A percentile compares a stretch with the other conserved stretches of the same genome.
These are phyloP conservation scores for Magallana nippona DNA, from an alignment of 2,888 invertebrate genomes.

Conservation along the genomic window DNA sequence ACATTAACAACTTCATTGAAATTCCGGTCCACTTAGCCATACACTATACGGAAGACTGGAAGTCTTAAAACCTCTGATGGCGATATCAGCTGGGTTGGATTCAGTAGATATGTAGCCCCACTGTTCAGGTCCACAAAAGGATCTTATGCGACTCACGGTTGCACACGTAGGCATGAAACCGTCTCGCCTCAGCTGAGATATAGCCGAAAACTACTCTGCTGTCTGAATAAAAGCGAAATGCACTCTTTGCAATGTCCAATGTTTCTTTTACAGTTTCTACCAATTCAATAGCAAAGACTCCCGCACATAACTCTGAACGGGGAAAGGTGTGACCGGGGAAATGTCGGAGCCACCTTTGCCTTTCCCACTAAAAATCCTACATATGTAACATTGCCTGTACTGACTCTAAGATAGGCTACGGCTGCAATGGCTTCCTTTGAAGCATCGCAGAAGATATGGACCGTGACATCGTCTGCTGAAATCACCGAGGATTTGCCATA, in stretches of 20 bases:
- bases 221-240: conserved; percentile 49
- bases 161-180: conserved; percentile 55
- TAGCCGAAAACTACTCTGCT: conserved; percentile 55
- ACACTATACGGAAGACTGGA: conserved; percentile 17
- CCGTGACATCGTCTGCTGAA: background rate
- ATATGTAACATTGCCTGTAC: too few relatives aligned
- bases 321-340: too few relatives aligned
- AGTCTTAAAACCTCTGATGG: conserved; percentile 43
- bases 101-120: conserved; percentile 53
- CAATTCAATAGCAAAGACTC: too few relatives aligned
- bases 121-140: conserved; percentile 44
- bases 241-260: too few relatives aligned
- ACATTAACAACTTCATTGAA: conserved; percentile 41
- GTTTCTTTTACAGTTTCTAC: too few relatives aligned
- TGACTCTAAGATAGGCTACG: conserved; percentile 33
- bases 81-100: conserved; percentile 51
- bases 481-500: conserved; percentile 40
- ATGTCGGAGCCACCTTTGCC: too few relatives aligned
- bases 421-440: conserved; percentile 61
- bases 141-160: conserved; percentile 50
- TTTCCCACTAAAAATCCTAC: too few relatives aligned
- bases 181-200: conserved; percentile 47
- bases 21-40: conserved; percentile 48
- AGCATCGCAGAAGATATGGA: conserved; percentile 59
- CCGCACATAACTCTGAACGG: too few relatives aligned